Percentiles rank a stretch among this genome's conserved stretches.
Conservation (phyloP, 2,113 vertebrate species). For the Limanda limanda region DNA sequence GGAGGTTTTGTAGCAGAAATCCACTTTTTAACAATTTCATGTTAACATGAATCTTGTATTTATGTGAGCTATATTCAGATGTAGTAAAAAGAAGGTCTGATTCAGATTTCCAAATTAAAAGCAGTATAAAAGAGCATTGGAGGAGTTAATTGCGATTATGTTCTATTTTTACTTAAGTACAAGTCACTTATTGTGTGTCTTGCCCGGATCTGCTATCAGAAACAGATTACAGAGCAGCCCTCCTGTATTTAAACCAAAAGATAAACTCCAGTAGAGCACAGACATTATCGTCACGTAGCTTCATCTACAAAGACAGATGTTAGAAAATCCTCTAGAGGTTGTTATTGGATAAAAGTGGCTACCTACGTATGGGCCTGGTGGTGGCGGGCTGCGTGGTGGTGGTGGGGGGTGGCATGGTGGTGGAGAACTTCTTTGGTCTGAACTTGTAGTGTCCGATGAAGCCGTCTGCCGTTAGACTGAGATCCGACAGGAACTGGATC, state of each 20-base stretch:
- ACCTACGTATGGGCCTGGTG: slow-evolving; percentile 89
- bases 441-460: slow-evolving; percentile 98
- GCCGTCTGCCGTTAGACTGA: slow-evolving; percentile 96
- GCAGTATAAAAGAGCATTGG: background rate
- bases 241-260: slow-evolving; percentile 2
- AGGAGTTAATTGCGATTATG: background rate
- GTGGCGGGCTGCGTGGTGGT: slow-evolving; percentile 85
- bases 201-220: too few species aligned
- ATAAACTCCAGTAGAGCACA: slow-evolving; percentile 5
- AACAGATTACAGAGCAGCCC: background rate
- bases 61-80: background rate
- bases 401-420: slow-evolving; percentile 82
- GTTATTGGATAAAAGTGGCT: slow-evolving; percentile 47
- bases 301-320: slow-evolving; percentile 43
- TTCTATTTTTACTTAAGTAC: background rate
- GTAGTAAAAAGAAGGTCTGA: background rate
- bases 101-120: background rate
- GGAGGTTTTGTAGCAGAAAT: background rate
- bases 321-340: background rate
- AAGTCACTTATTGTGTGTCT: too few species aligned
- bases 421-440: slow-evolving; percentile 90
- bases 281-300: slow-evolving; percentile 10
- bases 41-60: background rate
- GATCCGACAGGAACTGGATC: slow-evolving; percentile 96
- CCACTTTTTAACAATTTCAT: background rate